These are phyloP conservation scores for Oreortyx pictus DNA, from an alignment of 2,797 vertebrate species.

Conservation along the genomic window DNA sequence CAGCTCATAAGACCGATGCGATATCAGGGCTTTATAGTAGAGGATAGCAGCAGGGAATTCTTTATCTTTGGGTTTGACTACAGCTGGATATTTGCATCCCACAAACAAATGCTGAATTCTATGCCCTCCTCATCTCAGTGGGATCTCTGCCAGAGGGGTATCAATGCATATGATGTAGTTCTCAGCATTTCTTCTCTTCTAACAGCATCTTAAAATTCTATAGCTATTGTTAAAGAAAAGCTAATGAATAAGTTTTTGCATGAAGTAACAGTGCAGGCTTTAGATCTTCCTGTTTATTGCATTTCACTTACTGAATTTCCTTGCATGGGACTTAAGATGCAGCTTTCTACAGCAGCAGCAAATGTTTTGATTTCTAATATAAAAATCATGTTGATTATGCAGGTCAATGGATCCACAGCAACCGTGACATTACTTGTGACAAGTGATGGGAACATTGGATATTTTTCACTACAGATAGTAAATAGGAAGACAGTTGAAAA, in stretches of 20 bases:
- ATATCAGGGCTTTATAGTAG: neutral
- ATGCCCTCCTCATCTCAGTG: neutral
- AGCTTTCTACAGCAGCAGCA: neutral
- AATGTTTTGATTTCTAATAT: conserved; percentile 57
- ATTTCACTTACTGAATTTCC: conserved; percentile 40
- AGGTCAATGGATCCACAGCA: conserved; percentile 54
- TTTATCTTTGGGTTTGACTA: neutral
- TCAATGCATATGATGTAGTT: neutral
- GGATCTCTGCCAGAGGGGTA: neutral
- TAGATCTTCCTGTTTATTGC: conserved; percentile 17
- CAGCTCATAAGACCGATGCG: neutral
- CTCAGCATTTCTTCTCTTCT: conserved; percentile 8
- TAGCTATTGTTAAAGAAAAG: conserved; percentile 31
- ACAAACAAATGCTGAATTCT: neutral
- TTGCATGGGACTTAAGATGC: neutral
- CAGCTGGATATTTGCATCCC: neutral
- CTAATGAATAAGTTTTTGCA: conserved; percentile 17
- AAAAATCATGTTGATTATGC: conserved; percentile 55
- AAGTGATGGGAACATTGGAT: conserved; percentile 42
- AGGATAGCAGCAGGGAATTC: neutral
- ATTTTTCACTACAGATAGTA: conserved; percentile 30
- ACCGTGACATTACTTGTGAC: conserved; percentile 65
- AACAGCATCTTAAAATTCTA: conserved; percentile 18
- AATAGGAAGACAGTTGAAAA: conserved; percentile 57
- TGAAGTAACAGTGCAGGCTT: conserved; percentile 1